These are phyloP conservation scores for Chrysomela aeneicollis DNA, from an alignment of 2,888 invertebrate genomes.

Conservation along the genomic window DNA sequence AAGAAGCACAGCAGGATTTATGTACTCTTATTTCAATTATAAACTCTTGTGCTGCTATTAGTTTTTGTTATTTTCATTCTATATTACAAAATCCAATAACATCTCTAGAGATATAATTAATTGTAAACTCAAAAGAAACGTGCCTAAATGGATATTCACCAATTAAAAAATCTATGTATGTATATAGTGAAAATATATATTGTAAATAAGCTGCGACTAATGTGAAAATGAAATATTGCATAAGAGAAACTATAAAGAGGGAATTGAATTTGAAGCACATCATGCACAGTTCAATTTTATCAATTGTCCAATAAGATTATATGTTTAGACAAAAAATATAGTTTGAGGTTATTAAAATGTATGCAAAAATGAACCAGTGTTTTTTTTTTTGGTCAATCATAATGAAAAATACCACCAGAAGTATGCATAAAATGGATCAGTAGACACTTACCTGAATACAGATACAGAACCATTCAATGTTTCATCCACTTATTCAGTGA, in stretches of 20 bases:
- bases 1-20: background rate
- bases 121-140: constrained; percentile 39
- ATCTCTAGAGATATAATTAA: constrained; percentile 20
- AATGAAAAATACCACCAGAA: too few relatives aligned
- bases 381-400: background rate
- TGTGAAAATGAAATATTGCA: constrained; percentile 20
- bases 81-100: background rate
- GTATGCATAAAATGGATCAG: too few relatives aligned
- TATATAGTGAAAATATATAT: constrained; percentile 23
- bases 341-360: constrained; percentile 29
- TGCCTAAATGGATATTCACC: constrained; percentile 46
- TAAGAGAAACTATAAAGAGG: constrained; percentile 21
- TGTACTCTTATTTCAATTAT: background rate
- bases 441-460: background rate
- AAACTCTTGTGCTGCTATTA: background rate
- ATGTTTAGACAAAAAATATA: constrained; percentile 33
- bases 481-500: too few relatives aligned
- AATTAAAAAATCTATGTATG: constrained; percentile 28
- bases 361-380: background rate
- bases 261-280: constrained; percentile 26
- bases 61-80: background rate
- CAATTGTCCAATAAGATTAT: constrained; percentile 23
- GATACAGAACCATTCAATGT: too few relatives aligned
- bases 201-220: constrained; percentile 26
- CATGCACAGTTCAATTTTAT: constrained; percentile 26